Conservation (phyloP, 2,797 vertebrate genomes). For the Myiothlypis chrysogaster region DNA sequence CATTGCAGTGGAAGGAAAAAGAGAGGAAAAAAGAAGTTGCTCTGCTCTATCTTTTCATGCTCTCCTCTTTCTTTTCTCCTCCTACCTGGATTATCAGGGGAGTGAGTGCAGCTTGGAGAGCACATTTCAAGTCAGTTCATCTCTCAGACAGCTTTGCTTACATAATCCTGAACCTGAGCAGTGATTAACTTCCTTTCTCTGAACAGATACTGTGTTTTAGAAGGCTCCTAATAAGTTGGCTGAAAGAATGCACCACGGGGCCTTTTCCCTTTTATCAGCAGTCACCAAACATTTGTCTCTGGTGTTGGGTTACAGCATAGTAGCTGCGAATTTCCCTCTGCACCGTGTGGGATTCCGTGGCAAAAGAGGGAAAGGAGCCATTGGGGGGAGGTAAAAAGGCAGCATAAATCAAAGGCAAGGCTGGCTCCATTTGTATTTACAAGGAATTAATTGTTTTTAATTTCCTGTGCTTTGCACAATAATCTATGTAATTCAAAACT, state of each 20-base stretch:
- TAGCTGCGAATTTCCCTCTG: not conserved
- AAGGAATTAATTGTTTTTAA: slow-evolving; percentile 69
- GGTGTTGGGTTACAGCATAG: slow-evolving; percentile 9
- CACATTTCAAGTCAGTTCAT: slow-evolving; percentile 13
- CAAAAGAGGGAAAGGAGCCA: not conserved
- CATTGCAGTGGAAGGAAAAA: not conserved
- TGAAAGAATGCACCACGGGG: slow-evolving; percentile 31
- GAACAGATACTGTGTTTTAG: slow-evolving; percentile 29
- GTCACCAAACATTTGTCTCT: slow-evolving; percentile 52
- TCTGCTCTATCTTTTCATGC: not conserved
- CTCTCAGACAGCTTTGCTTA: slow-evolving; percentile 46
- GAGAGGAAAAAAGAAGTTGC: not conserved
- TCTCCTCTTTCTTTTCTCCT: not conserved
- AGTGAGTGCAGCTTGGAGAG: not conserved
- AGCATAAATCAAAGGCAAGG: slow-evolving; percentile 51
- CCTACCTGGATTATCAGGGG: slow-evolving; percentile 22
- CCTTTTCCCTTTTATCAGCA: slow-evolving; percentile 58
- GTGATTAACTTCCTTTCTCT: slow-evolving; percentile 12
- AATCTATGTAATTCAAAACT: slow-evolving; percentile 48
- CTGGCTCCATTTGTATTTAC: slow-evolving; percentile 61
- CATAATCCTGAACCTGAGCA: slow-evolving; percentile 37
- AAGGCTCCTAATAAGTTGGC: slow-evolving; percentile 16
- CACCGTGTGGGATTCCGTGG: not conserved
- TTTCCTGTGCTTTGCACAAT: slow-evolving; percentile 66
- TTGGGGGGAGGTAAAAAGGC: slow-evolving; percentile 24